Base-by-base conservation (phyloP, 2,113 vertebrate species). In the Copsychus sechellarum region DNA sequence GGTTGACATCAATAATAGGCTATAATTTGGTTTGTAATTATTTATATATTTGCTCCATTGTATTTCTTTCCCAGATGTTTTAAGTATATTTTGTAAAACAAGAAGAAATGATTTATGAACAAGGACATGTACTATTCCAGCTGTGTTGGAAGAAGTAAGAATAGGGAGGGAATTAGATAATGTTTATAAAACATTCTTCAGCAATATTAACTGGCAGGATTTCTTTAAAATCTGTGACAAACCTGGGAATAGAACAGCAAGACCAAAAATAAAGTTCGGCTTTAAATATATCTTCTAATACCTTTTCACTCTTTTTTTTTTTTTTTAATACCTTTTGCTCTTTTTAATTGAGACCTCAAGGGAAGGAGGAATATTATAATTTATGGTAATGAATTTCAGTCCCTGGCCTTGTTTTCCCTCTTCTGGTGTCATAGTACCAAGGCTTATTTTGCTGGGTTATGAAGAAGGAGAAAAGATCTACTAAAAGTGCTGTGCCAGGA, bases 381-480 rank as follows among this genome's bases (percentile, higher is more conserved):
- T 90, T 90, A 91, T 92, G 80, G 6, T 85, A 88, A 94, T 60
- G 40, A 74, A n/a, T 80, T 92, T 93, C 58, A 85, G 50, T 87
- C 64, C 13, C 42, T 80, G 53, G 38, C 31, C 71, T 86, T 18
- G 2, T 79, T 92, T 87, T 67, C 23, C 61, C 57, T 86, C 22
- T 71, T 70, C 34, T 72, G 12, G 36, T 90, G 40, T 88, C 51
- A 43, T 11, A 65, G 26, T 54, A 81, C 11, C 61, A 87, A 84
- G 48, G 78, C 10, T 76, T 77, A 56, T 80, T 83, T 95, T 88
- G 4, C 57, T 83, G 62, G 45, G 17, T 72, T 90, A 61, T 62
- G 65, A 83, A 76, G 61, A 92, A 47, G 20, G 15, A 33, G 43
- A 26, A 83, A 88, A 69, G 45, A 34, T 33, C 28, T 64, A 54